Conservation (phyloP, 2,888 invertebrate genomes). For the Epinotia ramella region DNA sequence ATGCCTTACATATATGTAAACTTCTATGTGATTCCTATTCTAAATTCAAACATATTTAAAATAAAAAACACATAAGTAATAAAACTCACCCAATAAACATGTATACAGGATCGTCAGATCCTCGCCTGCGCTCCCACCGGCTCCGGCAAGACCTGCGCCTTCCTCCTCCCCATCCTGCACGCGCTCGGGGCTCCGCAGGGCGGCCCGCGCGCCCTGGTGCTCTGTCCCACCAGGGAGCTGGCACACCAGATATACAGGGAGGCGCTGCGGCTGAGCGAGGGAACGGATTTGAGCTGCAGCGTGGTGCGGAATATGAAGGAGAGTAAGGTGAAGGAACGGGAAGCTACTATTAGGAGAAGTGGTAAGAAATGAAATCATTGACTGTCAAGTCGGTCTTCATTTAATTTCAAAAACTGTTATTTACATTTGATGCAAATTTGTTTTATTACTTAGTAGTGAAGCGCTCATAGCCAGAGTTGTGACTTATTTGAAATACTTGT, state of each 20-base stretch:
- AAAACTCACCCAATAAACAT: not conserved
- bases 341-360: constrained; percentile 90
- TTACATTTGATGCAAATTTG: too few relatives aligned
- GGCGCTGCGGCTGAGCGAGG: constrained; percentile 90
- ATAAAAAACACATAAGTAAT: too few relatives aligned
- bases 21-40: too few relatives aligned
- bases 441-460: too few relatives aligned
- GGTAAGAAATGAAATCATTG: constrained; percentile 77
- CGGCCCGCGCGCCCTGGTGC: constrained; percentile 94
- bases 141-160: constrained; percentile 98
- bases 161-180: constrained; percentile 95
- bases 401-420: too few relatives aligned
- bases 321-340: constrained; percentile 89
- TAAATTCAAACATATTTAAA: too few relatives aligned
- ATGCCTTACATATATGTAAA: too few relatives aligned
- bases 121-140: constrained; percentile 99
- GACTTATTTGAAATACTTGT: too few relatives aligned
- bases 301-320: constrained; percentile 92
- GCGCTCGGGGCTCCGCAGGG: constrained; percentile 88
- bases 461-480: too few relatives aligned
- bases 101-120: constrained; percentile 89
- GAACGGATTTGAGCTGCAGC: constrained; percentile 89
- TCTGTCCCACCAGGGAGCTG: constrained; percentile 97
- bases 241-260: constrained; percentile 96
- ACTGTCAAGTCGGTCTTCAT: too few relatives aligned